Conservation (phyloP, 1,140 invertebrate genomes). For the Tyrophagus putrescentiae region DNA sequence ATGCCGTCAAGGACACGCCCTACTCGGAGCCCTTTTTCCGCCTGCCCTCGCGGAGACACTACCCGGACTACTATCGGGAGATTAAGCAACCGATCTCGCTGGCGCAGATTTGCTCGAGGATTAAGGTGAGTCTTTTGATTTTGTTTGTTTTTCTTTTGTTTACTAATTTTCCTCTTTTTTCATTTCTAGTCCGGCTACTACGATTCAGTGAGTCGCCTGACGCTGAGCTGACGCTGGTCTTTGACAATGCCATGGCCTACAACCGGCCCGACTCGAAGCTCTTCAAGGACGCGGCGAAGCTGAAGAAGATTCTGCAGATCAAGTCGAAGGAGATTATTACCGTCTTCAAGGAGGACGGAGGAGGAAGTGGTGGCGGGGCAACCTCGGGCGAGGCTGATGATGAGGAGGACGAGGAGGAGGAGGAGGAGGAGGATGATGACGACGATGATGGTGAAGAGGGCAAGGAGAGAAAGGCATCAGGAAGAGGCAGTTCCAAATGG, state of each 20-base stretch:
- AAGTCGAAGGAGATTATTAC: constrained; percentile 67
- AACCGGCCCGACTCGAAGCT: constrained; percentile 71
- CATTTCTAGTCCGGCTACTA: constrained; percentile 56
- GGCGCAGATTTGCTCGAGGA: constrained; percentile 76
- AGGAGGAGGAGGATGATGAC: constrained; percentile 33
- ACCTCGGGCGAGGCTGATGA: not conserved
- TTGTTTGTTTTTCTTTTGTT: constrained; percentile 10
- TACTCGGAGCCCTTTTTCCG: constrained; percentile 78
- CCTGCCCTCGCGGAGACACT: constrained; percentile 61
- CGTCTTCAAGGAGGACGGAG: constrained; percentile 32
- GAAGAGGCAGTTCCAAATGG: constrained; percentile 15
- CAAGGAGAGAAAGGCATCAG: not conserved
- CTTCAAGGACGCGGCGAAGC: constrained; percentile 63
- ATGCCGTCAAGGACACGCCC: constrained; percentile 52
- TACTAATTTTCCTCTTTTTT: constrained; percentile 21
- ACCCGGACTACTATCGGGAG: constrained; percentile 95
- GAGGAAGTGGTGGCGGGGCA: not conserved
- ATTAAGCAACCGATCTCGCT: constrained; percentile 91
- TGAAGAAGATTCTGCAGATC: constrained; percentile 66
- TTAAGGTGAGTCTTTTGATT: constrained; percentile 45
- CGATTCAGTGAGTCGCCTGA: too few relatives aligned
- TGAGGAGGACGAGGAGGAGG: constrained; percentile 35
- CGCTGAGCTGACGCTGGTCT: constrained; percentile 93
- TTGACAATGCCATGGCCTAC: constrained; percentile 91
- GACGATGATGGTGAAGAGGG: not conserved